Conservation (phyloP, 2,888 invertebrate genomes). For the Cheilosia impressa region DNA sequence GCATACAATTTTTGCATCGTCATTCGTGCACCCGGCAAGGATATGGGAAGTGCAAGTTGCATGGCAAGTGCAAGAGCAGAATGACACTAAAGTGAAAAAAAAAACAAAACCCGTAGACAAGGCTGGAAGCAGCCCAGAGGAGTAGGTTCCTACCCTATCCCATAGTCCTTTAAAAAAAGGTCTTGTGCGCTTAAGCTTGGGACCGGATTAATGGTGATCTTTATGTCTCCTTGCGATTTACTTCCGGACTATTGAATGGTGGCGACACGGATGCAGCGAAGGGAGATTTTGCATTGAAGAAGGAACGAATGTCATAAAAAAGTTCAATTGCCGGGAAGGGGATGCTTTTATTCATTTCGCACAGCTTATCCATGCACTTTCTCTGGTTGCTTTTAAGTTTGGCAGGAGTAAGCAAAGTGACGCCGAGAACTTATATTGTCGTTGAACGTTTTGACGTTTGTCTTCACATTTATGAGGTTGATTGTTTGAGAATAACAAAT, state of each 20-base stretch:
- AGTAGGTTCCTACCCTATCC: not conserved
- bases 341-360: conserved; percentile 20
- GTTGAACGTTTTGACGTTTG: conserved; percentile 14
- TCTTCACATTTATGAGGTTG: not conserved
- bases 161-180: not conserved
- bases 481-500: not conserved
- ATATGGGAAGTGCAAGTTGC: conserved; percentile 29
- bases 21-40: conserved; percentile 31
- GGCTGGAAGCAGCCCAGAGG: not conserved
- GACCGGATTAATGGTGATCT: conserved; percentile 35
- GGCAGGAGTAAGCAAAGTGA: not conserved
- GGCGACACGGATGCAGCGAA: not conserved
- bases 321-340: conserved; percentile 7
- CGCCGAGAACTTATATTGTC: conserved; percentile 6
- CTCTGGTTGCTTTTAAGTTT: not conserved
- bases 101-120: not conserved
- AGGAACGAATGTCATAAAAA: conserved; percentile 23
- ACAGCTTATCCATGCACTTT: conserved; percentile 29
- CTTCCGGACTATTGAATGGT: conserved; percentile 56
- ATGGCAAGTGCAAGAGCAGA: conserved; percentile 26
- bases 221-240: conserved; percentile 36
- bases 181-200: conserved; percentile 5
- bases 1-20: conserved; percentile 59
- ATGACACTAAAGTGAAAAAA: conserved; percentile 6
- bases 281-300: not conserved